Conservation (phyloP, 1,140 invertebrate species). For the Sycophaga agraensis region DNA sequence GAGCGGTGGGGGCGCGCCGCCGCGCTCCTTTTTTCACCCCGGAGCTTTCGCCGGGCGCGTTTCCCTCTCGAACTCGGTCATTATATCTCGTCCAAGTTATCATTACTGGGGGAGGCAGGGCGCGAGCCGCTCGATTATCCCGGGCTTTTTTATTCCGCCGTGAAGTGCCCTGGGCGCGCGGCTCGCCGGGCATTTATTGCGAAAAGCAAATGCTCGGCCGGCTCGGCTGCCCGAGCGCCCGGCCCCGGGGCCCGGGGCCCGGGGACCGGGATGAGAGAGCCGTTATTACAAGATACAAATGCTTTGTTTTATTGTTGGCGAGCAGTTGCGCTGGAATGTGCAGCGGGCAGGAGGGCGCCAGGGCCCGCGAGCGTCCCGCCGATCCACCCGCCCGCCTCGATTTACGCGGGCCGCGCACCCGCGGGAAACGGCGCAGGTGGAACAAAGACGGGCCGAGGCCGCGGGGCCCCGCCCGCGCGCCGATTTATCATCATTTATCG, state of each 20-base stretch:
- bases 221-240: neutral
- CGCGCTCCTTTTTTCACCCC: conserved; percentile 10
- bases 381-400: neutral
- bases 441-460: neutral
- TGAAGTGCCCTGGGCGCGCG: conserved; percentile 11
- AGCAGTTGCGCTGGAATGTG: conserved; percentile 37
- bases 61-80: conserved; percentile 38
- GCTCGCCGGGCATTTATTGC: conserved; percentile 44
- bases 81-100: conserved; percentile 50
- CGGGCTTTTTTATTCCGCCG: conserved; percentile 40
- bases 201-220: conserved; percentile 43
- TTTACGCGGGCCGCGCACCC: neutral
- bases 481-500: conserved; percentile 36
- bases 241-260: conserved; percentile 29
- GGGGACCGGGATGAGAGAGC: conserved; percentile 33
- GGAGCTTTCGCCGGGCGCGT: conserved; percentile 28
- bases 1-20: conserved; percentile 14
- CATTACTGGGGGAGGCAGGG: conserved; percentile 42
- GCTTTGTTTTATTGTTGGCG: conserved; percentile 53
- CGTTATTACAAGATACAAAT: conserved; percentile 52
- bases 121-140: conserved; percentile 39
- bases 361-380: neutral
- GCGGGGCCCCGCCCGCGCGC: neutral
- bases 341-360: neutral
- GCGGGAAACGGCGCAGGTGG: neutral